These are phyloP conservation scores for Bovichtus variegatus DNA, from an alignment of 2,797 vertebrate species.

Conservation along the genomic window DNA sequence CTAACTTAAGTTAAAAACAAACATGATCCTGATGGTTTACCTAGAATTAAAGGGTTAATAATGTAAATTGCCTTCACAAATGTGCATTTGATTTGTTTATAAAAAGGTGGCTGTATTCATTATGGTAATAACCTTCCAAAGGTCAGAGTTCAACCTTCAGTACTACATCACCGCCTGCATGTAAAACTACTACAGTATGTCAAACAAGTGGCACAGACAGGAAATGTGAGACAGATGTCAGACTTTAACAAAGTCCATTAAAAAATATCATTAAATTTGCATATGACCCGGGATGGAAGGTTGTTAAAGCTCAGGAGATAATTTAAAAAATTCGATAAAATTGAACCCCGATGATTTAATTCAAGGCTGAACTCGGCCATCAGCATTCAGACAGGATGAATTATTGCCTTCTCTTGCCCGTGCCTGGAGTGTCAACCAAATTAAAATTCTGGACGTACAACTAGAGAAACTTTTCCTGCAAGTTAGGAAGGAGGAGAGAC, in stretches of 20 bases:
- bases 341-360: constrained; percentile 45
- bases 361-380: constrained; percentile 65
- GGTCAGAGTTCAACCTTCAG: not conserved
- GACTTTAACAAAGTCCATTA: constrained; percentile 67
- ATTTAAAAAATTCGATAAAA: constrained; percentile 48
- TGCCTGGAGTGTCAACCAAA: constrained; percentile 56
- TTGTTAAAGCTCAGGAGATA: constrained; percentile 50
- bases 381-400: constrained; percentile 71
- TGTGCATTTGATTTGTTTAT: not conserved
- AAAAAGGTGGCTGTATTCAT: not conserved
- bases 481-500: constrained; percentile 12
- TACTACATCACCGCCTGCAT: not conserved
- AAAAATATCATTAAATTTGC: constrained; percentile 63
- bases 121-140: not conserved
- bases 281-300: constrained; percentile 57
- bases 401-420: constrained; percentile 55
- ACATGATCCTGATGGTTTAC: not conserved
- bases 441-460: constrained; percentile 53
- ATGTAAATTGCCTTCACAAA: not conserved
- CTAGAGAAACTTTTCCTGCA: constrained; percentile 20
- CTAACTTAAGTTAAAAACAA: not conserved
- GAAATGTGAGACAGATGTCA: constrained; percentile 52
- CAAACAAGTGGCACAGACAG: constrained; percentile 20
- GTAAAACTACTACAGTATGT: constrained; percentile 22
- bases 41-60: not conserved